Base-by-base conservation (phyloP, 2,113 vertebrate species). In the Podilymbus podiceps region DNA sequence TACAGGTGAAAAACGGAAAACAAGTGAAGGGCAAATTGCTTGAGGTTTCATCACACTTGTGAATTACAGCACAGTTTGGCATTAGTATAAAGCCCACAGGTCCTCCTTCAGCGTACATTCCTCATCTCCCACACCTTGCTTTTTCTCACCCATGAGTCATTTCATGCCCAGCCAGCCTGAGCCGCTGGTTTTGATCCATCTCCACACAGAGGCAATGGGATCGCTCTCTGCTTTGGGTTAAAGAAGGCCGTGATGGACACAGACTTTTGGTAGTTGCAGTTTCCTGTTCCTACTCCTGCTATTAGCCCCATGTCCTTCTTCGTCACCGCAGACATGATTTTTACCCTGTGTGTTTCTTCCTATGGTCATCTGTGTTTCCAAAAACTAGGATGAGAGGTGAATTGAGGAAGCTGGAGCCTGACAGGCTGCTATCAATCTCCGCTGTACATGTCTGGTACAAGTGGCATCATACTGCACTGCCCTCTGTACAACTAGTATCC, bases 271-370 rank as follows among this genome's bases (percentile, higher is more conserved):
- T 8, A 63, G 40, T 38, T 79, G 16, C 22, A 60, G 10, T 68
- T 72, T 55, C 40, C 49, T 49, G 5, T 42, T 79, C 24, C 21
- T 74, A 5, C 40, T 90, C 22, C 10, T 72, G 25, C 25, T 46
- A 0, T 63, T 85, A 85, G 46, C 11, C 5, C 30, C 7, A 17
- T 0, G 0, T 9, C 42, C n/a, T 59, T 52, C 10, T 69, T 82
- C 88, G 76, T 53, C 47, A 60, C 12, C 27, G 33, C 15, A 60
- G 35, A 60, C 11, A 12, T 15, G 12, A 27, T 35, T 81, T 15
- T 44, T 56, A 28, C 4, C 2, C 28, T 31, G 11, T 2, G 0
- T 30, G 16, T 73, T 81, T 83, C 58, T 80, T 71, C 44, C 50
- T 68, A 18, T 15, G 8, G 24, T 44, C 20, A 67, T 20, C 66